These are phyloP conservation scores for Xyliphius kryptos DNA, from an alignment of 2,113 vertebrate species.

Conservation along the genomic window DNA sequence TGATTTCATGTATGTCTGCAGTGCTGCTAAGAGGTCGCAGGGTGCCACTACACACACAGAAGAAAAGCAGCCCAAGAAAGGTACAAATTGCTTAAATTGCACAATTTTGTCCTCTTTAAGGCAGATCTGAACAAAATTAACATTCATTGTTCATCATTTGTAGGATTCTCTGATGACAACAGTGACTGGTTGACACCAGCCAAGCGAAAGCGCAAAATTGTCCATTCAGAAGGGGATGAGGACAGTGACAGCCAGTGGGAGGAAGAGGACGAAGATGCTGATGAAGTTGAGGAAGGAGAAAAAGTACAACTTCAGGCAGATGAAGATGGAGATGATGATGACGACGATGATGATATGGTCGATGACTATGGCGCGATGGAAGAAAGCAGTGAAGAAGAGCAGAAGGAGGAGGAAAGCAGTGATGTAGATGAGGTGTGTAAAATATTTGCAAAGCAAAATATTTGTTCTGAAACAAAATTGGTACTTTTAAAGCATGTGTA, in stretches of 20 bases:
- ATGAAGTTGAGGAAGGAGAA: constrained; percentile 37
- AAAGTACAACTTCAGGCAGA: constrained; percentile 37
- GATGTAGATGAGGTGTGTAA: constrained; percentile 67
- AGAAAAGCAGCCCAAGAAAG: constrained; percentile 51
- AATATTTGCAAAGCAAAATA: no score
- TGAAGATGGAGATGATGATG: constrained; percentile 49
- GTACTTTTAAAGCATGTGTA: no score
- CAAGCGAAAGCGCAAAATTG: constrained; percentile 63
- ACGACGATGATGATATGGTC: constrained; percentile 75
- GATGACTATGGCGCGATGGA: constrained; percentile 80
- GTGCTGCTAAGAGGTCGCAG: constrained; percentile 61
- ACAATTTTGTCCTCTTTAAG: background rate
- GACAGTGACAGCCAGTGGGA: constrained; percentile 67
- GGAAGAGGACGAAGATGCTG: constrained; percentile 52
- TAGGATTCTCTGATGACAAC: constrained; percentile 74
- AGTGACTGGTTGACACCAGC: constrained; percentile 68
- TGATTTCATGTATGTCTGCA: constrained; percentile 32
- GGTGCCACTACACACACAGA: constrained; percentile 43
- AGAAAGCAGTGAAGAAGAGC: constrained; percentile 50
- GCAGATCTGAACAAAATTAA: no score
- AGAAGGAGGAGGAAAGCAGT: constrained; percentile 48
- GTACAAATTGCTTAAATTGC: constrained; percentile 38
- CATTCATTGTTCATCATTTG: background rate
- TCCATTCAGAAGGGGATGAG: constrained; percentile 51
- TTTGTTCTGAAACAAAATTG: no score